A percentile compares a stretch with the other conserved stretches of the same genome.
phyloP scores from a whole-genome alignment of 2,888 invertebrate genomes.

The Linnaemya vulpina region DNA sequence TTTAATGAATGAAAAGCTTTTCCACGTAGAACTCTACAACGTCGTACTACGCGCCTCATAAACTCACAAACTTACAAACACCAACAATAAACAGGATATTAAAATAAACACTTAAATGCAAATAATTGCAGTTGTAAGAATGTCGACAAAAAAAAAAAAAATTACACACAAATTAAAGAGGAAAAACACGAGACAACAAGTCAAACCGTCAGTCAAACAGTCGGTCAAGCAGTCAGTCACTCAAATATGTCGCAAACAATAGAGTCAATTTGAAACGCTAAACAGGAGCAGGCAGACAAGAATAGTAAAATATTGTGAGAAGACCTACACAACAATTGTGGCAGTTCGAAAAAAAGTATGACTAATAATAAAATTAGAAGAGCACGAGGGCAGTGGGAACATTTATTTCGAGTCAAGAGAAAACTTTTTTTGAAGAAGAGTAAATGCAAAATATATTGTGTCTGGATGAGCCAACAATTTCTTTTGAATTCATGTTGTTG shows the following conservation, averaged over 20 bases:
- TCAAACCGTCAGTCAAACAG: neutral
- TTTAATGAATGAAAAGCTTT: conserved; percentile 81
- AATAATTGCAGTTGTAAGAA: conserved; percentile 53
- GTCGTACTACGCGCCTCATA: conserved; percentile 32
- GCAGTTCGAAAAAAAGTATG: conserved; percentile 30
- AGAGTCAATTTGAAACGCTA: conserved; percentile 4
- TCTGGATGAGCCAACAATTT: too few species aligned
- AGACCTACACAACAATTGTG: neutral
- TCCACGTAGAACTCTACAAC: neutral
- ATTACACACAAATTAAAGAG: neutral
- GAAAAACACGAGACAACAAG: neutral
- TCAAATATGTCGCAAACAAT: conserved; percentile 16
- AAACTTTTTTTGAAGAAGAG: neutral
- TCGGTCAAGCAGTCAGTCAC: neutral
- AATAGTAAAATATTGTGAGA: neutral
- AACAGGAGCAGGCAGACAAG: conserved; percentile 34
- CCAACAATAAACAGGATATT: neutral
- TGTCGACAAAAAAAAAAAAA: conserved; percentile 8
- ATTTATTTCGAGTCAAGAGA: neutral
- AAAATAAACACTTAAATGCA: conserved; percentile 25
- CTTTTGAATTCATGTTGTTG: too few species aligned
- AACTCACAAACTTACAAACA: neutral
- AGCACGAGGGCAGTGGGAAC: neutral
- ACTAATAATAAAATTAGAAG: conserved; percentile 44
- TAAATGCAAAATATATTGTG: too few species aligned